Evolutionary conservation across 2,113 vertebrate species (phyloP), one percentile per base, ranked within the genome.

Genomic region (Eupsittula cactorum): DNA sequence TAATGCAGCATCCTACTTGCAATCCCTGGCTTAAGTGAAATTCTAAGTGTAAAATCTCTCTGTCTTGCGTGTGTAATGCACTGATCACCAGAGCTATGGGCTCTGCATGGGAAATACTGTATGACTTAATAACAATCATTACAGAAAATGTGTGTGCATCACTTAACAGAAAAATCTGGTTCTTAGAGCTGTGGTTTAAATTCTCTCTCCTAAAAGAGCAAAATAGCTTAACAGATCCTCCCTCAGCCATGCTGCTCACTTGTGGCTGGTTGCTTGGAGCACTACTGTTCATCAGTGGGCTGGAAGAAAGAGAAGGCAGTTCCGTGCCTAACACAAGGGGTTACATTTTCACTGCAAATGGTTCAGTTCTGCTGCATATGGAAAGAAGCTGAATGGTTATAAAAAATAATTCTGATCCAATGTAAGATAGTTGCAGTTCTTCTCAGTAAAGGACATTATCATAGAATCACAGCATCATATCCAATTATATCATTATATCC

Each of bases 21-120:
- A 94, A 74, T 95, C 90, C 90, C 46, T 49, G 64, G 82, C 71
- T 93, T 90, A 93, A 95, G 55, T 86, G 82, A 88, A 86, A 53
- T 59, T 65, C 16, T 49, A 74, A 63, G 57, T 46, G 46, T 83
- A 83, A 92, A 96, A 89, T 92, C 63, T 53, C 57, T 62, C 35
- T 77, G 21, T 77, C 76, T 74, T 21, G 53, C 7, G 3, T 7
- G 28, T 73, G 79, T 59, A 46, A 67, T 35, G 41, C 67, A 46
- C 65, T 65, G 63, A 85, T 57, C 42, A 53, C 41, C 71, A 93
- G 44, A 92, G 12, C 64, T 39, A n/a, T 24, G 70, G 71, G 50
- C n/a, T 65, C 86, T 67, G 79, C 53, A 13, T 1, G 18, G 28
- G 59, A 82, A 82, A 53, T 69, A 20, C 70, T 76, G 7, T 6